Evolutionary conservation across 2,113 vertebrate species (phyloP), one percentile per base, ranked within the genome.

Genomic region (Epinephelus moara): DNA sequence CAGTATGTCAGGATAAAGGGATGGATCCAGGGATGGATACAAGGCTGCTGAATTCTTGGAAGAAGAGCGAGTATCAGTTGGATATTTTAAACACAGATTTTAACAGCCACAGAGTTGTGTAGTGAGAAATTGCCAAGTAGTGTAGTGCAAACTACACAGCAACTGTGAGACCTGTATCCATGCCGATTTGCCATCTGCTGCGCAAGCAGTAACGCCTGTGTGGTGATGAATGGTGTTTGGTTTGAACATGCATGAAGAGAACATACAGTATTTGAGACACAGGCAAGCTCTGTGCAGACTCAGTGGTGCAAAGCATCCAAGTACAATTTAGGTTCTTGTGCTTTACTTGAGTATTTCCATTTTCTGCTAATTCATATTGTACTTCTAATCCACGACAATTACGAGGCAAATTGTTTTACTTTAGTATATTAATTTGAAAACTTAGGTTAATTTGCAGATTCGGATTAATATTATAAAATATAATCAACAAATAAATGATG

Each of bases 151-250:
- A 83, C 75, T 61, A 75, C 84, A 86, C 56, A 81, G 76, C 67
- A 59, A 83, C 61, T 64, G 68, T 63, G 77, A 89, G 67, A 86
- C 84, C 33, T 61, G 82, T 82, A 72, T 70, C 68, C 84, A 88
- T 81, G 86, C 74, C 59, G 55, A 75, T 84, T 71, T 82, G 73
- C 87, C 86, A 90, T 93, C 92, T 92, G 89, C 80, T 86, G 68
- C 78, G 71, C 62, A 47, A 84, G 73, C 70, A 72, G 53, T 73
- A 73, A 81, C 3, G 56, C 63, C 55, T 82, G 64, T 30, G 18
- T 75, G 40, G 10, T 72, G 70, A 87, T 85, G 52, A 77, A 71
- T 70, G 37, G 33, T 60, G 62, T 76, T 85, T 63, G 79, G 50
- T 79, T 73, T 52, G 52, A 75, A 86, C 70, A 66, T 53, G 66